phyloP scores from a whole-genome alignment of 1,140 invertebrate genomes.

The Drosophila equinoxialis region DNA sequence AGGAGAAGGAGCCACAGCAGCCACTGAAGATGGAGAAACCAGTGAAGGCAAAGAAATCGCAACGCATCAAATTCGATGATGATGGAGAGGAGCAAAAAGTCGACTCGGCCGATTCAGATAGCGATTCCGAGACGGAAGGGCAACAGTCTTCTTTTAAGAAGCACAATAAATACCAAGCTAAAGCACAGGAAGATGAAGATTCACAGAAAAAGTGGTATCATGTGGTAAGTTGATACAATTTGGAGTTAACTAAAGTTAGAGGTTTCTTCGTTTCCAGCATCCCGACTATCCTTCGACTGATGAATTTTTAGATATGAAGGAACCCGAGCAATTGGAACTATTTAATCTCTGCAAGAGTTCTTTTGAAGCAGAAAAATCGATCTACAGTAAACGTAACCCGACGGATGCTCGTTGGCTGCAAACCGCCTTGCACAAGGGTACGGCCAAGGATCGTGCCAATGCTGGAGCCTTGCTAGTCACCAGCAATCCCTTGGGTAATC shows the following conservation, averaged over 20 bases:
- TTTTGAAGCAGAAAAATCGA: constrained; percentile 64
- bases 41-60: constrained; percentile 48
- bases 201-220: constrained; percentile 78
- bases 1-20: constrained; percentile 1
- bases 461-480: constrained; percentile 90
- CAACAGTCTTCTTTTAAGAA: constrained; percentile 6
- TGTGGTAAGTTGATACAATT: constrained; percentile 46
- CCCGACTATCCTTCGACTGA: constrained; percentile 68
- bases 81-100: constrained; percentile 45
- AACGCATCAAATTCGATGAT: constrained; percentile 69
- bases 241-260: background rate
- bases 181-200: constrained; percentile 54
- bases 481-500: constrained; percentile 89
- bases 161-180: constrained; percentile 49
- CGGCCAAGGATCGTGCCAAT: constrained; percentile 90
- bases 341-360: constrained; percentile 72
- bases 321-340: constrained; percentile 74
- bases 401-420: constrained; percentile 86
- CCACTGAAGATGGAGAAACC: constrained; percentile 17
- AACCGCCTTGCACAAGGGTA: constrained; percentile 89
- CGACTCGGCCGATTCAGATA: constrained; percentile 27
- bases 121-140: constrained; percentile 46
- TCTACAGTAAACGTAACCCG: constrained; percentile 73
- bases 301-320: constrained; percentile 79
- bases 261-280: constrained; percentile 38